Evolutionary conservation across 1,140 invertebrate genomes (phyloP).

Genomic region (Hirudo medicinalis): DNA sequence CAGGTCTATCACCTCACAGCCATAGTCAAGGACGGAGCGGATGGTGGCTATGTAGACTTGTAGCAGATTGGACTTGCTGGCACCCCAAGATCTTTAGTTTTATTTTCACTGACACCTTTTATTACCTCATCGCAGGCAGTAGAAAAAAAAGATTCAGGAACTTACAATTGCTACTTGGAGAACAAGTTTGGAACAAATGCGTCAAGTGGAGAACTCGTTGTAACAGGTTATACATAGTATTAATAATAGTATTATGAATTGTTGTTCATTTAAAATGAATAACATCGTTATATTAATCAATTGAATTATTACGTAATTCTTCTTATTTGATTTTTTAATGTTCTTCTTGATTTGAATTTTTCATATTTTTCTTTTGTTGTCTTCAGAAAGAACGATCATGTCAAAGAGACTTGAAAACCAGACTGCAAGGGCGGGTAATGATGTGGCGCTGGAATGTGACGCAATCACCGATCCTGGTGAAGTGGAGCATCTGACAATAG

Average conservation of each 20-base stretch:
- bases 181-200: constrained; percentile 77
- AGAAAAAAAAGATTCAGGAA: constrained; percentile 46
- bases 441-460: constrained; percentile 25
- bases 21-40: too few species aligned
- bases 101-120: too few species aligned
- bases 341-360: background rate
- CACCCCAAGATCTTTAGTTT: too few species aligned
- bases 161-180: constrained; percentile 75
- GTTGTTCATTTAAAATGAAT: too few species aligned
- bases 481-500: constrained; percentile 51
- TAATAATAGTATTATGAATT: too few species aligned
- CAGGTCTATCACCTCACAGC: too few species aligned
- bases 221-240: constrained; percentile 24
- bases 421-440: constrained; percentile 17
- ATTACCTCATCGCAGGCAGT: constrained; percentile 27
- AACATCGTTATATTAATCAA: too few species aligned
- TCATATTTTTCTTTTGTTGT: background rate
- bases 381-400: constrained; percentile 17
- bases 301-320: too few species aligned
- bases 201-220: constrained; percentile 49
- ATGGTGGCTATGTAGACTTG: too few species aligned
- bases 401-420: constrained; percentile 11
- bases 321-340: too few species aligned
- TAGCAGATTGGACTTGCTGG: too few species aligned
- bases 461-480: constrained; percentile 26